These are phyloP conservation scores for Daktulosphaira vitifoliae DNA, from an alignment of 1,140 invertebrate genomes.

Conservation along the genomic window DNA sequence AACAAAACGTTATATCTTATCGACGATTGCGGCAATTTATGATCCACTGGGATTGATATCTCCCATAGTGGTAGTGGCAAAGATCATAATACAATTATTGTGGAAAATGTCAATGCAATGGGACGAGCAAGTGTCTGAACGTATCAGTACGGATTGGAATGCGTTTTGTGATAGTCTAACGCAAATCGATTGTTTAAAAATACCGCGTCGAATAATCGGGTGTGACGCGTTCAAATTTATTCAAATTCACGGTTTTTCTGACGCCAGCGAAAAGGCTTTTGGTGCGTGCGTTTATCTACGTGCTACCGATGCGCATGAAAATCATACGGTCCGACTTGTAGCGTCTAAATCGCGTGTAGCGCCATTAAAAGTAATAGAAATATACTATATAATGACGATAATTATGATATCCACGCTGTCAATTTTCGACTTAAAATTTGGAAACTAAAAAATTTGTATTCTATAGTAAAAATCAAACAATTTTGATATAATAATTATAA, in stretches of 20 bases:
- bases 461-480: too few relatives aligned
- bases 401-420: too few relatives aligned
- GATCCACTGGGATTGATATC: constrained; percentile 44
- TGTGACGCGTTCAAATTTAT: neutral
- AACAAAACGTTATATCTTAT: constrained; percentile 38
- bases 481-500: too few relatives aligned
- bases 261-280: constrained; percentile 31
- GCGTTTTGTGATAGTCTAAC: constrained; percentile 25
- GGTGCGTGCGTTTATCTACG: too few relatives aligned
- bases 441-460: too few relatives aligned
- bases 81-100: constrained; percentile 43
- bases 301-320: too few relatives aligned
- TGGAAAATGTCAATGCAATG: constrained; percentile 40
- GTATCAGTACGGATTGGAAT: constrained; percentile 37
- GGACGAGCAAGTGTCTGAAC: constrained; percentile 40
- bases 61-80: constrained; percentile 41
- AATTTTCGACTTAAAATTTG: too few relatives aligned
- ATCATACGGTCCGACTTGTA: too few relatives aligned
- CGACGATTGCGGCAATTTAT: constrained; percentile 42
- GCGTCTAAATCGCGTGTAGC: too few relatives aligned
- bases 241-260: constrained; percentile 38
- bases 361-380: too few relatives aligned
- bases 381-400: too few relatives aligned
- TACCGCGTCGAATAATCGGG: too few relatives aligned
- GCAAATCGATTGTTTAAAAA: constrained; percentile 31